These are phyloP conservation scores for Laothoe populi DNA, from an alignment of 2,888 invertebrate genomes.

Conservation along the genomic window DNA sequence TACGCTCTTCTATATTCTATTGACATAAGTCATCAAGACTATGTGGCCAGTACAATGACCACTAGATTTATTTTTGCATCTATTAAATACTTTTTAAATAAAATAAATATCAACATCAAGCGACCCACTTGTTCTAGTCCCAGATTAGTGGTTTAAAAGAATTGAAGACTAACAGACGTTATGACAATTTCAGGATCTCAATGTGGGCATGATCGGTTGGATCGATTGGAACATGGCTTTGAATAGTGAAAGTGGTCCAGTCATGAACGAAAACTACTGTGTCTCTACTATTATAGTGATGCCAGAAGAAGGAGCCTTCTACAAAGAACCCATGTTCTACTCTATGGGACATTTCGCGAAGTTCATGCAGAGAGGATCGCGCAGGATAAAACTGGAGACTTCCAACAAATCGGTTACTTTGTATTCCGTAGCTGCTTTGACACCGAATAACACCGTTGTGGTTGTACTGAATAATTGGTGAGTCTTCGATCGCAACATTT, in stretches of 20 bases:
- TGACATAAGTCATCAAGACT: too few relatives aligned
- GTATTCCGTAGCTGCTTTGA: slow-evolving; percentile 51
- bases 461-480: slow-evolving; percentile 56
- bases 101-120: too few relatives aligned
- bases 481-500: slow-evolving; percentile 32
- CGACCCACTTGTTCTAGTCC: too few relatives aligned
- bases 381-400: slow-evolving; percentile 46
- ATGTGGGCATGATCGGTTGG: slow-evolving; percentile 91
- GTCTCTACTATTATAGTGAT: slow-evolving; percentile 88
- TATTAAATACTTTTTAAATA: neutral
- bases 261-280: slow-evolving; percentile 89
- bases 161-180: neutral
- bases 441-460: slow-evolving; percentile 54
- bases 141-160: too few relatives aligned
- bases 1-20: too few relatives aligned
- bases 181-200: slow-evolving; percentile 42
- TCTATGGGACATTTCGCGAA: slow-evolving; percentile 91
- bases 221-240: slow-evolving; percentile 95
- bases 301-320: slow-evolving; percentile 86
- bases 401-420: slow-evolving; percentile 33
- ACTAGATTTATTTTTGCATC: too few relatives aligned
- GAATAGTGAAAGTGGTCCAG: slow-evolving; percentile 90
- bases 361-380: slow-evolving; percentile 86
- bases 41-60: too few relatives aligned
- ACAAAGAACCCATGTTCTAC: slow-evolving; percentile 95